Conservation (phyloP, 1,140 invertebrate species). For the Leptinotarsa undecemlineata region DNA sequence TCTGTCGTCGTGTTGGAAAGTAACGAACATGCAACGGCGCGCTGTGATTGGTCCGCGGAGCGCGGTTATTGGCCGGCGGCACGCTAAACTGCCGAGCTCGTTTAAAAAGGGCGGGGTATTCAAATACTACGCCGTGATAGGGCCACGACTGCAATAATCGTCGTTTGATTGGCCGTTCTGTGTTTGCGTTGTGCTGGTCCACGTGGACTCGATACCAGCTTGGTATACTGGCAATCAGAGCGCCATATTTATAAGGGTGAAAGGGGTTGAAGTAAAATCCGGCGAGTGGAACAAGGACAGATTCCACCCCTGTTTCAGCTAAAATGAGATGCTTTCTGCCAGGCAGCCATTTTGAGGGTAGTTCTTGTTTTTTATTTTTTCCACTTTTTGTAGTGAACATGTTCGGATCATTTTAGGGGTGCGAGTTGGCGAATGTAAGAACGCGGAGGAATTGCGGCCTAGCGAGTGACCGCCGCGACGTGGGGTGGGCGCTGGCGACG, state of each 20-base stretch:
- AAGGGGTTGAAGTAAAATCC: constrained; percentile 55
- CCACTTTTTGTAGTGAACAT: constrained; percentile 50
- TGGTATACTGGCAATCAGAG: constrained; percentile 56
- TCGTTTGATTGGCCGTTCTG: constrained; percentile 35
- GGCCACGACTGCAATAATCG: constrained; percentile 12
- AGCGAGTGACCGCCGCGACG: neutral
- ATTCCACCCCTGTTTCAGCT: constrained; percentile 54
- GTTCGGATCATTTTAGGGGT: constrained; percentile 53
- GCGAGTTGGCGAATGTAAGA: constrained; percentile 37
- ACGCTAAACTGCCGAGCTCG: constrained; percentile 41
- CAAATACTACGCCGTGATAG: constrained; percentile 30
- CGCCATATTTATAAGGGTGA: constrained; percentile 57
- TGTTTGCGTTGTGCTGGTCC: constrained; percentile 36
- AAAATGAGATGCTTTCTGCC: constrained; percentile 57
- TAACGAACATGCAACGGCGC: constrained; percentile 42
- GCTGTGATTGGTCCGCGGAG: neutral
- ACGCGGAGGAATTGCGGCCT: neutral
- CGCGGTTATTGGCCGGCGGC: constrained; percentile 37
- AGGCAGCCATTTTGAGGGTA: constrained; percentile 58
- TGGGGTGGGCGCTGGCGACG: neutral
- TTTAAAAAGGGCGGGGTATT: constrained; percentile 46
- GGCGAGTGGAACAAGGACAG: constrained; percentile 55
- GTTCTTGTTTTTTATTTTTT: constrained; percentile 52
- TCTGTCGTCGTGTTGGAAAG: constrained; percentile 43
- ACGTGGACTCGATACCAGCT: constrained; percentile 51